A percentile compares a stretch with the other conserved stretches of the same genome.
Conservation (phyloP, 2,797 vertebrate genomes). For the Poeciliopsis paucimaculata region DNA sequence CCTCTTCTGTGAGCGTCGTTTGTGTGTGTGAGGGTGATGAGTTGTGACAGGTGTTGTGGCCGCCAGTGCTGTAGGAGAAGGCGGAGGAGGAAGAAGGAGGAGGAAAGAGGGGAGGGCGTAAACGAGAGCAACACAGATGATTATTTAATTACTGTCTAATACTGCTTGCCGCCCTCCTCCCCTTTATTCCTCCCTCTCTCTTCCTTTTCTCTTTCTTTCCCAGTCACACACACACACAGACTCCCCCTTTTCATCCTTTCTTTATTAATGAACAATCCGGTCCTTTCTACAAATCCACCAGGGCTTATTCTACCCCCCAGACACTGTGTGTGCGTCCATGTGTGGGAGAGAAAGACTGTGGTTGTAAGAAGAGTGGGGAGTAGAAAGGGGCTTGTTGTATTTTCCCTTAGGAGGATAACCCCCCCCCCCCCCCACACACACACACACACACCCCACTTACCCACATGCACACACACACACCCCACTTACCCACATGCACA, state of each 20-base stretch:
- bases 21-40: conserved; percentile 84
- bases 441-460: background rate
- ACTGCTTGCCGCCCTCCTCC: conserved; percentile 66
- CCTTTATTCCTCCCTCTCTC: conserved; percentile 25
- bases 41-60: conserved; percentile 93
- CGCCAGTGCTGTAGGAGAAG: conserved; percentile 82
- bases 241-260: conserved; percentile 78
- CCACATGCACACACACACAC: conserved; percentile 14
- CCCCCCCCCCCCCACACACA: background rate
- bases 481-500: conserved; percentile 9
- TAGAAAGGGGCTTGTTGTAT: conserved; percentile 31
- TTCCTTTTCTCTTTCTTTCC: conserved; percentile 25
- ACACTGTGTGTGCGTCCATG: conserved; percentile 44
- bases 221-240: conserved; percentile 25
- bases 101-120: conserved; percentile 80
- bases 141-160: conserved; percentile 95
- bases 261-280: conserved; percentile 82
- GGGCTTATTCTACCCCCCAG: conserved; percentile 71
- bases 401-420: conserved; percentile 43
- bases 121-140: conserved; percentile 89
- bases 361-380: conserved; percentile 1
- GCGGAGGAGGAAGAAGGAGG: conserved; percentile 78
- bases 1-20: conserved; percentile 14
- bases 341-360: conserved; percentile 27
- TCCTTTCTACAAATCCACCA: conserved; percentile 77